These are phyloP conservation scores for Anthoscopus minutus DNA, from an alignment of 2,113 vertebrate genomes.

Conservation along the genomic window DNA sequence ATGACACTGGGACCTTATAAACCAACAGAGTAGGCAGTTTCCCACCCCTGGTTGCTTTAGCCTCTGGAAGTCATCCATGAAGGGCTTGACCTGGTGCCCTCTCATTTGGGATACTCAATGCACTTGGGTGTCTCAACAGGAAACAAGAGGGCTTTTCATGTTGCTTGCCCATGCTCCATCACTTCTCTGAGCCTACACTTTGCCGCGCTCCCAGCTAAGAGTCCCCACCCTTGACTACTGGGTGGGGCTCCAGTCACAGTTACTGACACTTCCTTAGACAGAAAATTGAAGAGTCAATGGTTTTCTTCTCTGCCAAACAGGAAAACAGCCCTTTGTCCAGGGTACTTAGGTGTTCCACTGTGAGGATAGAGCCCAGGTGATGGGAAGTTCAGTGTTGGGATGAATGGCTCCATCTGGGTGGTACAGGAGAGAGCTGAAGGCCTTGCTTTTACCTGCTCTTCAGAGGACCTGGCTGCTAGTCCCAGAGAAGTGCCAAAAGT, in stretches of 20 bases:
- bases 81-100: not conserved
- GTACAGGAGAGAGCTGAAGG: not conserved
- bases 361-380: not conserved
- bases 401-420: not conserved
- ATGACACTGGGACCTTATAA: not conserved
- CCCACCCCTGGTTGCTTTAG: not conserved
- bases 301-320: not conserved
- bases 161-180: not conserved
- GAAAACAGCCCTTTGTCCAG: not conserved
- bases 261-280: not conserved
- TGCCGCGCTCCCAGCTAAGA: not conserved
- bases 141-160: not conserved
- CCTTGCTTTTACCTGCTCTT: not conserved
- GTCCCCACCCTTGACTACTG: not conserved
- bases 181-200: not conserved
- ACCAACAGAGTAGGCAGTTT: not conserved
- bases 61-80: not conserved
- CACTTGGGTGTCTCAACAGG: not conserved
- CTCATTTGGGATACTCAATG: not conserved
- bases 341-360: not conserved
- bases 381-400: not conserved
- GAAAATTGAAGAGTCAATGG: not conserved
- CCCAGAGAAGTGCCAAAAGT: not conserved
- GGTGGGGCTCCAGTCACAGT: not conserved
- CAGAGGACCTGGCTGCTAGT: not conserved